These are phyloP conservation scores for Malurus melanocephalus DNA, from an alignment of 2,113 vertebrate species.

Conservation along the genomic window DNA sequence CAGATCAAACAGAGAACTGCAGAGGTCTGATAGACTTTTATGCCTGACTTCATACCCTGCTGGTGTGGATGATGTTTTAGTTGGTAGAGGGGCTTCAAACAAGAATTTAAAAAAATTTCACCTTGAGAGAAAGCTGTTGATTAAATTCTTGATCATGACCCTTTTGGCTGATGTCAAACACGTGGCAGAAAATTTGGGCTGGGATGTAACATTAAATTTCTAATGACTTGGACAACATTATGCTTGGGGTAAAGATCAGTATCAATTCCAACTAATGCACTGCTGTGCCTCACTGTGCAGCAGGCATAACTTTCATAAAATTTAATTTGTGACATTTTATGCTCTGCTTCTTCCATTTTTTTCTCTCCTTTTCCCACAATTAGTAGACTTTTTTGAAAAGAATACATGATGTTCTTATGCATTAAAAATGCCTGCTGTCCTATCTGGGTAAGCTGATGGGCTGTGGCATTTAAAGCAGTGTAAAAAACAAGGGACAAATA, in stretches of 20 bases:
- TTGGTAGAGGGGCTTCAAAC: background rate
- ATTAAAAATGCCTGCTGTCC: background rate
- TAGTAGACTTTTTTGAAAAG: background rate
- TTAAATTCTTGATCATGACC: background rate
- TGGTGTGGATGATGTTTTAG: background rate
- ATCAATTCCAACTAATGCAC: background rate
- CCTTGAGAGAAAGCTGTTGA: background rate
- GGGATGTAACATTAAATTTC: background rate
- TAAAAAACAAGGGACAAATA: background rate
- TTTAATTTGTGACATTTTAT: slow-evolving; percentile 29
- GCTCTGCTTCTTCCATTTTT: slow-evolving; percentile 6
- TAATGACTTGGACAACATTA: background rate
- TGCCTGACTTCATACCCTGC: fast-evolving
- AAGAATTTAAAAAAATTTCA: background rate
- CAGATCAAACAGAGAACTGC: background rate
- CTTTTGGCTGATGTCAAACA: background rate
- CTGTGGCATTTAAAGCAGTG: background rate
- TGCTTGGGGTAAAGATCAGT: background rate
- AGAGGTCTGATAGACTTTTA: background rate
- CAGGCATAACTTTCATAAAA: background rate
- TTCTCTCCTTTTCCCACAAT: background rate
- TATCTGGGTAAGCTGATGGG: background rate
- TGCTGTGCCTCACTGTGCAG: background rate
- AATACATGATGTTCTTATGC: background rate
- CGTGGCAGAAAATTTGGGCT: background rate